These are phyloP conservation scores for Lepidochrysops patricia DNA, from an alignment of 2,888 invertebrate genomes.

Conservation along the genomic window DNA sequence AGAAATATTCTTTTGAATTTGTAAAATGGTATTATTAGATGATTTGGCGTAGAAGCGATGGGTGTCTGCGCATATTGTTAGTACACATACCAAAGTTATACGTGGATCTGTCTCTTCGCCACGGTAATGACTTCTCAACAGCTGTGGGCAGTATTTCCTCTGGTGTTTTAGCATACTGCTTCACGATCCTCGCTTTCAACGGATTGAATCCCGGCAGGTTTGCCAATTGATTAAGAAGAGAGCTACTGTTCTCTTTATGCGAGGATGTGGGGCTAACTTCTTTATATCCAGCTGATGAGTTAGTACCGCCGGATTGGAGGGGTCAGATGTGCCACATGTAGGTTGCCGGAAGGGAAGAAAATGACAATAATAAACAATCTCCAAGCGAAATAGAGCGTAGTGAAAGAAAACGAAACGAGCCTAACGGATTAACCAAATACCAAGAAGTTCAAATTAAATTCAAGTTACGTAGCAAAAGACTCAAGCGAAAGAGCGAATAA, in stretches of 20 bases:
- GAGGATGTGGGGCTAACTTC: conserved; percentile 73
- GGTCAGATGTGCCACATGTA: conserved; percentile 65
- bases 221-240: conserved; percentile 80
- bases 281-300: conserved; percentile 62
- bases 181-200: conserved; percentile 80
- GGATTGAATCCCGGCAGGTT: conserved; percentile 81
- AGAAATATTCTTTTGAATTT: no score
- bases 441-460: conserved; percentile 7
- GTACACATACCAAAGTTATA: conserved; percentile 80
- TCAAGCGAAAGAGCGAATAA: conserved; percentile 24
- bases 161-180: conserved; percentile 78
- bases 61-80: conserved; percentile 18
- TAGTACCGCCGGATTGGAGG: conserved; percentile 55
- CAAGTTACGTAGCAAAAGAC: conserved; percentile 16
- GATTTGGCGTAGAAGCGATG: conserved; percentile 15
- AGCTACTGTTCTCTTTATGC: conserved; percentile 79
- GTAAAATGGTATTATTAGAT: neutral
- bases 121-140: conserved; percentile 88
- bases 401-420: neutral
- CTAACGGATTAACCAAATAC: conserved; percentile 11
- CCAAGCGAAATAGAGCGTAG: conserved; percentile 47
- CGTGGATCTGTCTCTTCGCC: conserved; percentile 85
- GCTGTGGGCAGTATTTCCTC: conserved; percentile 81
- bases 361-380: conserved; percentile 61
- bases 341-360: conserved; percentile 72